Evolutionary conservation across 2,797 vertebrate species (phyloP).

Genomic region (Somateria mollissima): DNA sequence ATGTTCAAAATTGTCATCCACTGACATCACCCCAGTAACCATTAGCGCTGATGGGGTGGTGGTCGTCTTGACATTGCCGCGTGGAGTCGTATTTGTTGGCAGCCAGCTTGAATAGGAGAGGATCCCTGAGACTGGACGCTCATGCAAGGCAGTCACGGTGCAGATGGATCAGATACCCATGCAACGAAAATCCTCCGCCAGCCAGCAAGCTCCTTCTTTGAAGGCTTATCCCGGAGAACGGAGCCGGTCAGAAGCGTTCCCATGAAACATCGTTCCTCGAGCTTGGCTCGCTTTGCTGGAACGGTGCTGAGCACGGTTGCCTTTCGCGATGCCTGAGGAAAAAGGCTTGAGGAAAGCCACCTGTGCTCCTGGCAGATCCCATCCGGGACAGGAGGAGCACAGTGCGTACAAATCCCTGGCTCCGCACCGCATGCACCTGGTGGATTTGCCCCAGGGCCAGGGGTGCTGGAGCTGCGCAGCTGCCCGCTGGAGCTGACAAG

Average conservation of each 20-base stretch:
- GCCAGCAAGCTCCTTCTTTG: slow-evolving; percentile 12
- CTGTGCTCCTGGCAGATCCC: slow-evolving; percentile 49
- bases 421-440: slow-evolving; percentile 48
- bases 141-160: neutral
- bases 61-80: neutral
- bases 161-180: slow-evolving; percentile 30
- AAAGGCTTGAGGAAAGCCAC: slow-evolving; percentile 58
- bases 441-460: slow-evolving; percentile 51
- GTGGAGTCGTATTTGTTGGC: neutral
- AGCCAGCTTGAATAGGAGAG: neutral
- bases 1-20: neutral
- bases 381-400: slow-evolving; percentile 5
- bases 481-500: slow-evolving; percentile 5
- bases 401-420: neutral
- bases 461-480: slow-evolving; percentile 50
- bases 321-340: slow-evolving; percentile 14
- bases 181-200: neutral
- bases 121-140: neutral
- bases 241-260: slow-evolving; percentile 6
- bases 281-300: slow-evolving; percentile 24
- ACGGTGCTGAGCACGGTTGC: neutral
- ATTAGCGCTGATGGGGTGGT: neutral
- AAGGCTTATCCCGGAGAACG: neutral
- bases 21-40: slow-evolving; percentile 26
- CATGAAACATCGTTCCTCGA: neutral